These are phyloP conservation scores for Pseudonaja textilis DNA, from an alignment of 2,113 vertebrate genomes.

Conservation along the genomic window DNA sequence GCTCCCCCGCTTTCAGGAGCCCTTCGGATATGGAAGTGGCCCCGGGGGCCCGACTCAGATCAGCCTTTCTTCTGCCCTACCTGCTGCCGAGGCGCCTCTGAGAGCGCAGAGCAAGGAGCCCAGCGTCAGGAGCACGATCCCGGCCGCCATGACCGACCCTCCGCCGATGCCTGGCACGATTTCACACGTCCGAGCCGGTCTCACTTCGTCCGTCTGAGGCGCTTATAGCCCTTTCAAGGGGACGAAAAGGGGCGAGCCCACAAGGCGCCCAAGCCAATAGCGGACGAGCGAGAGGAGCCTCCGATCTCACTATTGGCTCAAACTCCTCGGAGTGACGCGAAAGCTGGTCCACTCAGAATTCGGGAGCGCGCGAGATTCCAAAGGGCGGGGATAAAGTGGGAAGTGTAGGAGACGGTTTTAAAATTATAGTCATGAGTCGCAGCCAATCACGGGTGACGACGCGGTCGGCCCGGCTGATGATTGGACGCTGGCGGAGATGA, in stretches of 20 bases:
- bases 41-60: background rate
- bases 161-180: background rate
- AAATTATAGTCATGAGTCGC: background rate
- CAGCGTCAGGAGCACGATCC: background rate
- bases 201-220: background rate
- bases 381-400: background rate
- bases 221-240: background rate
- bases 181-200: background rate
- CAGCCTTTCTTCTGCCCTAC: constrained; percentile 18
- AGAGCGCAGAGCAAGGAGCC: constrained; percentile 38
- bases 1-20: no score
- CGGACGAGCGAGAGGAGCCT: accelerated
- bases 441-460: no score
- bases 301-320: accelerated
- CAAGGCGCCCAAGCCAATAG: background rate
- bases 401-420: background rate
- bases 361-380: background rate
- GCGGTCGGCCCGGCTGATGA: background rate
- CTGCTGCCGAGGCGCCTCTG: constrained; percentile 30
- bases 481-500: background rate
- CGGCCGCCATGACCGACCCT: background rate
- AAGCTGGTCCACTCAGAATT: accelerated
- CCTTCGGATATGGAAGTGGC: no score
- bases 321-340: background rate
- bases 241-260: background rate